Evolutionary conservation across 2,888 invertebrate genomes (phyloP).

Genomic region (Pegoplata infirma): DNA sequence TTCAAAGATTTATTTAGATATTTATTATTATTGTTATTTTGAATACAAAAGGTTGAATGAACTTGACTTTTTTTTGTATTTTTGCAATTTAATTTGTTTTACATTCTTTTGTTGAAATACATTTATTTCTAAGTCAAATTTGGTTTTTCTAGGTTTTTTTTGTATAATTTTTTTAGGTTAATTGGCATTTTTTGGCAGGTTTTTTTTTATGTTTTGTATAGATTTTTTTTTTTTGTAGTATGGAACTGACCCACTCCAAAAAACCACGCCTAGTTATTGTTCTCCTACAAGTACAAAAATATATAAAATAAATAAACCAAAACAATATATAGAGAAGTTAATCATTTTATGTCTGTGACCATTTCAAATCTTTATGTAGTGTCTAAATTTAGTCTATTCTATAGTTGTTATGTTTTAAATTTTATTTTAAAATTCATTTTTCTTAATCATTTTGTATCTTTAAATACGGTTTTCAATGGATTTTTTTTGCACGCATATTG

Average conservation of each 20-base stretch:
- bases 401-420: conserved; percentile 27
- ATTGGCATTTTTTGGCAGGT: conserved; percentile 66
- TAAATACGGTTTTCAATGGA: conserved; percentile 54
- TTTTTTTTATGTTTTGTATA: too few relatives aligned
- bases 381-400: conserved; percentile 52
- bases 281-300: conserved; percentile 37
- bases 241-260: conserved; percentile 44
- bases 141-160: too few relatives aligned
- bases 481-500: conserved; percentile 68
- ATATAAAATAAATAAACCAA: conserved; percentile 28
- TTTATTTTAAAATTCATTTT: conserved; percentile 41
- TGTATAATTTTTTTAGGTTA: conserved; percentile 64
- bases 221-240: conserved; percentile 23
- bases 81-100: conserved; percentile 52
- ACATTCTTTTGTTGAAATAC: conserved; percentile 32
- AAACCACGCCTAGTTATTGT: conserved; percentile 59
- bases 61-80: conserved; percentile 57
- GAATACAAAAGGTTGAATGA: conserved; percentile 51
- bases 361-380: conserved; percentile 56
- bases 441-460: conserved; percentile 41
- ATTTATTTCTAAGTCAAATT: conserved; percentile 5
- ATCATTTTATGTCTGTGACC: conserved; percentile 56
- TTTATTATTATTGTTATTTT: too few relatives aligned
- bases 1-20: background rate
- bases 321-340: conserved; percentile 32